These are phyloP conservation scores for Sciurus vulgaris DNA, from an alignment of 2,797 vertebrate species.

Conservation along the genomic window DNA sequence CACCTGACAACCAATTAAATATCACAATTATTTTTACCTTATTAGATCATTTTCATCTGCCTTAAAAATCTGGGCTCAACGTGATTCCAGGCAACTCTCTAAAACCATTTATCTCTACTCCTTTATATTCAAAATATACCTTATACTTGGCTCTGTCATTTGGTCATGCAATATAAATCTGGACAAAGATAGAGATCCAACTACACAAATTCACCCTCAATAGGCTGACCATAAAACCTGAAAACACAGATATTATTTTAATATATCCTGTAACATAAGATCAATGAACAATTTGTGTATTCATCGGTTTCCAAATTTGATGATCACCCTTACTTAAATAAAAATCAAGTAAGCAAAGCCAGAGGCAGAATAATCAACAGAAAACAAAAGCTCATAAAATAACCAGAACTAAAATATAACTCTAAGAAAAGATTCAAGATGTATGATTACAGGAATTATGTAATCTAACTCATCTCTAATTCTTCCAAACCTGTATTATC, in stretches of 20 bases:
- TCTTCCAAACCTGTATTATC: background rate
- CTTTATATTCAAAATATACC: slow-evolving; percentile 51
- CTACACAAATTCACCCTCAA: background rate
- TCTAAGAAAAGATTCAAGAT: slow-evolving; percentile 12
- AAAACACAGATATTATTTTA: slow-evolving; percentile 33
- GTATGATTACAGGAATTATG: background rate
- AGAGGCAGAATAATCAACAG: slow-evolving; percentile 13
- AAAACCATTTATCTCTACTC: background rate
- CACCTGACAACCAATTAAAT: background rate
- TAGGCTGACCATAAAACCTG: background rate
- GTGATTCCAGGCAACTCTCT: background rate
- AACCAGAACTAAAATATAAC: background rate
- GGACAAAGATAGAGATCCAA: background rate
- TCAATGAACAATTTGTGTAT: background rate
- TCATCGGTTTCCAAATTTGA: background rate
- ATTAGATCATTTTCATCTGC: background rate
- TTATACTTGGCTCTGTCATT: background rate
- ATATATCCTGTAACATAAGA: slow-evolving; percentile 36
- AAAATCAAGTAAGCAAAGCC: slow-evolving; percentile 44
- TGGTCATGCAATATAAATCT: background rate
- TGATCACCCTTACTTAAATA: slow-evolving; percentile 23
- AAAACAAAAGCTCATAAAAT: background rate
- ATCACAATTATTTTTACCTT: slow-evolving; percentile 22
- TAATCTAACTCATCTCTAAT: background rate
- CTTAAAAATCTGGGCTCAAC: background rate